Base-by-base conservation (phyloP, 2,888 invertebrate species). In the Drosophila meridiana region DNA sequence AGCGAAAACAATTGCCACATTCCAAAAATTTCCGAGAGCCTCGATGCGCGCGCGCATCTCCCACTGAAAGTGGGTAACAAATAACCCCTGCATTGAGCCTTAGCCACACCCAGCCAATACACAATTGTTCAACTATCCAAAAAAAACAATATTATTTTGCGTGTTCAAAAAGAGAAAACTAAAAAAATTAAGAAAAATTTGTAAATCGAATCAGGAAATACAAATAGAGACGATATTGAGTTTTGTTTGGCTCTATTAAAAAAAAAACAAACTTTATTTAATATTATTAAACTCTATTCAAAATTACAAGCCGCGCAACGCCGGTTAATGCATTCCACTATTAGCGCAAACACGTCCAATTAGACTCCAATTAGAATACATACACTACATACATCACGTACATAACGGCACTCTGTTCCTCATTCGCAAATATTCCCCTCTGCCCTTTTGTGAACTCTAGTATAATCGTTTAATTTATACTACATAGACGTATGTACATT, bases 41-140 rank as follows among this genome's bases (percentile, higher is more conserved):
- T 4, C 30, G 52, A 42, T 30, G 43, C 78, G 78, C 78, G 78
- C 78, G 78, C 78, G 78, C 78, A 78, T 64, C 58, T 52, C 45
- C 58, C 45, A n/a, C 5, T 5, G 8, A 61, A 55, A 28, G 50
- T 50, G 63, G 47, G 52, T 52, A 53, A 45, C 30, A 65, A 65
- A 59, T 69, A 64, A 73, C 81, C 70, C 70, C 69, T 56, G 52
- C 43, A 55, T 28, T 28, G n/a, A n/a, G 34, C 28, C 26, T 74
- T 30, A 38, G 81, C 83, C 85, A 83, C 83, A 77, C 85, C 85
- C 85, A 81, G 55, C 38, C 55, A 57, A 72, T 68, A 80, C 64
- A 69, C 69, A 13, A 57, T 32, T n/a, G 8, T 63, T 42, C 11
- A 28, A 38, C 8, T 4, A 8, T 4, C 38, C 48, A 40, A 14